Evolutionary conservation across 2,797 vertebrate genomes (phyloP).

Genomic region (Prionace glauca): DNA sequence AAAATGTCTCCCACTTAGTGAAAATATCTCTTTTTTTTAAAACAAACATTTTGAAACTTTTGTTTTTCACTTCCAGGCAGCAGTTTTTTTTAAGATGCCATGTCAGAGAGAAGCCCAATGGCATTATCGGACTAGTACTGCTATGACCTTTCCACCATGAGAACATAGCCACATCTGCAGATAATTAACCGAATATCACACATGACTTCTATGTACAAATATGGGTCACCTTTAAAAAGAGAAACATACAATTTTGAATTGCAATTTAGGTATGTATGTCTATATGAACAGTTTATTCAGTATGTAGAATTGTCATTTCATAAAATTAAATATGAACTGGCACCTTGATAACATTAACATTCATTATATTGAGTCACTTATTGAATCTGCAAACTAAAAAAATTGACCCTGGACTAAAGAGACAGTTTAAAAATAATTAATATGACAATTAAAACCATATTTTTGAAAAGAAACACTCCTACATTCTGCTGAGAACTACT

Average conservation of each 20-base stretch:
- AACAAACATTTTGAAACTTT: conserved; percentile 65
- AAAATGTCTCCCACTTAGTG: conserved; percentile 67
- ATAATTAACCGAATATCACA: conserved; percentile 27
- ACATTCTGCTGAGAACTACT: conserved; percentile 60
- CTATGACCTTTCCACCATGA: neutral
- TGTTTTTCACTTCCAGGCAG: conserved; percentile 31
- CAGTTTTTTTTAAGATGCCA: conserved; percentile 28
- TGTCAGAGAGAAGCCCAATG: neutral
- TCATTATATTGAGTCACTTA: conserved; percentile 34
- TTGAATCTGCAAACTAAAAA: conserved; percentile 39
- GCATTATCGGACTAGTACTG: neutral
- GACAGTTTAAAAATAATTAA: conserved; percentile 54
- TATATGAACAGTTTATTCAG: conserved; percentile 1
- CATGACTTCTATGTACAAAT: conserved; percentile 25
- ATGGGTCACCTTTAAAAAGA: neutral
- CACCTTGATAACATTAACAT: conserved; percentile 54
- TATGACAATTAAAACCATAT: conserved; percentile 48
- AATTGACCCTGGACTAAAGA: conserved; percentile 38
- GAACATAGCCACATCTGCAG: neutral
- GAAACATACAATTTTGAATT: conserved; percentile 11
- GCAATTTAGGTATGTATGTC: neutral
- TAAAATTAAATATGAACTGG: conserved; percentile 59
- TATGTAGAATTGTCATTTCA: conserved; percentile 53
- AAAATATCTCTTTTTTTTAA: conserved; percentile 54
- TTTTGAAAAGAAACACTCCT: conserved; percentile 43